phyloP scores from a whole-genome alignment of 2,113 vertebrate species.

The Heterochromis multidens region DNA sequence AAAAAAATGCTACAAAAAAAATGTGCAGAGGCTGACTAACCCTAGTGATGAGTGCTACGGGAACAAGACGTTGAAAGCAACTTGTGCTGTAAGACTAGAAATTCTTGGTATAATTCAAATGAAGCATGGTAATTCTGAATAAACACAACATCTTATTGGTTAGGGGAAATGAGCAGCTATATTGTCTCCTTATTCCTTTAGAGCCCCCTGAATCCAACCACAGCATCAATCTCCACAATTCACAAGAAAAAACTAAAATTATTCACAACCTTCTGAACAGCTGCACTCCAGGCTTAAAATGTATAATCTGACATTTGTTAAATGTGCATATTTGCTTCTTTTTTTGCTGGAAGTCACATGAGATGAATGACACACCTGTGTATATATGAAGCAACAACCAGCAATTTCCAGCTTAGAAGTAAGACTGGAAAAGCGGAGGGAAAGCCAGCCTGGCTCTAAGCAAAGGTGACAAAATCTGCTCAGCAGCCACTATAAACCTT shows the following conservation, averaged over 20 bases:
- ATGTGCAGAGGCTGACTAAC: conserved; percentile 4
- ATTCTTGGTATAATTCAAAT: not conserved
- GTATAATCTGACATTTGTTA: not conserved
- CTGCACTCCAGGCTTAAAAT: not conserved
- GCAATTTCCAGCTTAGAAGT: not conserved
- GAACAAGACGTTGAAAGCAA: conserved; percentile 11
- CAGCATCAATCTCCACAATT: not conserved
- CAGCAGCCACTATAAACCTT: not conserved
- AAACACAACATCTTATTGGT: not conserved
- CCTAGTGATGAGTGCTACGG: conserved; percentile 12
- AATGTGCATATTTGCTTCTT: not conserved
- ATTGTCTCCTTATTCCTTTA: not conserved
- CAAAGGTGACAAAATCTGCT: not conserved
- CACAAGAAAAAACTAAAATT: not conserved
- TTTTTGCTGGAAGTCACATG: not conserved
- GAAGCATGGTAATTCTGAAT: not conserved
- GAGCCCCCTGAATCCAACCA: not conserved
- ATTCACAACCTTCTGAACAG: not conserved
- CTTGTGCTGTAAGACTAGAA: conserved; percentile 19
- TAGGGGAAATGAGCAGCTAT: conserved; percentile 3
- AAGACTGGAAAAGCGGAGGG: not conserved
- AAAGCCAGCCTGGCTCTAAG: not conserved
- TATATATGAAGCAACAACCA: not conserved
- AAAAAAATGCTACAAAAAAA: not conserved
- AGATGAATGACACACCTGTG: not conserved